Evolutionary conservation across 2,113 vertebrate species (phyloP), one percentile per base, ranked within the genome.

Genomic region (Pyxicephalus adspersus): DNA sequence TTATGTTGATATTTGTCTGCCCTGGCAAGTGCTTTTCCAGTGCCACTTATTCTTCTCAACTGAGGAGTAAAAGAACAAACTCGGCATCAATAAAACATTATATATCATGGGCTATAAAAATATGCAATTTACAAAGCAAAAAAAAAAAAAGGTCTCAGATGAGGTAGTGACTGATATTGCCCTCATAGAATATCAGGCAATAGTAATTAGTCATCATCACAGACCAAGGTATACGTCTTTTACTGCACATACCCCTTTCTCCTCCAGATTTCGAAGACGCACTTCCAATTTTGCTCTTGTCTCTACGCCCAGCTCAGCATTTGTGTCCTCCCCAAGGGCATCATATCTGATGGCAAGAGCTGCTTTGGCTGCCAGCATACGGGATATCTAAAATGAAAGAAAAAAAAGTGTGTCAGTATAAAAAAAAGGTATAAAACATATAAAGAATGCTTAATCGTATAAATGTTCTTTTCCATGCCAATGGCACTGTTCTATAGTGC

Each of bases 1-100:
- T 96, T 98, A 85, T 99, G 95, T 75, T 95, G 94, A 82, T 99
- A 99, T 85, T 98, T 98, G 90, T 99, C 97, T 64, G 94, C 84
- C 88, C 89, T 95, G 52, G 97, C 96, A 89, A 96, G 89, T 9
- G 96, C 94, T 90, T 97, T 99, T 86, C 98, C 97, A 55, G 96
- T 94, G 83, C 98, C 97, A 86, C 97, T 98, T 87, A 99, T 97
- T 87, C 93, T 94, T 87, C 95, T 90, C 87, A 98, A 94, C 97
- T 99, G 84, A 68, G 76, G 82, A 51, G 7, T 28, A 64, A 13
- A 23, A 63, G 13, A 20, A 3, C 57, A 0, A 76, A 20, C 9
- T 71, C 3, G 54, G 23, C 16, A 29, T 5, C 2, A 13, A 29
- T n/a, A 15, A 55, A 7, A 2, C 11, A 22, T 20, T 7, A 29